Evolutionary conservation across 2,113 vertebrate genomes (phyloP).

Genomic region (Ochotona princeps): DNA sequence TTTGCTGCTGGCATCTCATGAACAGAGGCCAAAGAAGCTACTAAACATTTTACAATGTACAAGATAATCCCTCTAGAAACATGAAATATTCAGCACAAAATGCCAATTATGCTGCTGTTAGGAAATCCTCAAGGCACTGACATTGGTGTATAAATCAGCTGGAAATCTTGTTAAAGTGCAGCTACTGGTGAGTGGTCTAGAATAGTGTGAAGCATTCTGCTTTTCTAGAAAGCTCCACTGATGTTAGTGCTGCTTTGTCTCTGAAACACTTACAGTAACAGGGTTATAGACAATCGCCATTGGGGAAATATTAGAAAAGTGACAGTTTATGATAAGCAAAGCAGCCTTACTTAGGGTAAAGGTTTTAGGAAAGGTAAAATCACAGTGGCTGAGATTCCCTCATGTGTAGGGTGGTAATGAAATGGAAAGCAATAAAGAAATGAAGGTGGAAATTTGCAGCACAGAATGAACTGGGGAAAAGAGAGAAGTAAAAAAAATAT

Average conservation of each 20-base stretch:
- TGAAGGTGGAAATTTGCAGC: neutral
- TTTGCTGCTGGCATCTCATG: neutral
- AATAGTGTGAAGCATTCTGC: neutral
- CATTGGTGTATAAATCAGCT: neutral
- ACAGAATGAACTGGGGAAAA: neutral
- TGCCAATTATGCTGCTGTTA: neutral
- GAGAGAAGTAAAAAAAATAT: neutral
- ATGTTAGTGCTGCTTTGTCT: neutral
- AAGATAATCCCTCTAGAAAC: neutral
- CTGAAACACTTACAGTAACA: neutral
- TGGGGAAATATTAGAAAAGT: neutral
- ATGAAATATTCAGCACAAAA: neutral
- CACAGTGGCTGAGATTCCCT: neutral
- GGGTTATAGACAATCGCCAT: too few relatives aligned
- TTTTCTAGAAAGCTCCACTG: neutral
- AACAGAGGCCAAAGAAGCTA: neutral
- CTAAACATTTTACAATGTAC: neutral
- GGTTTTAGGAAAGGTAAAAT: neutral
- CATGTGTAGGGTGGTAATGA: neutral
- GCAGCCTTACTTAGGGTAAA: neutral
- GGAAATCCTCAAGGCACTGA: neutral
- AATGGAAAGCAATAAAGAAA: neutral
- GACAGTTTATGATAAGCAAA: neutral
- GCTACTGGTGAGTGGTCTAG: neutral
- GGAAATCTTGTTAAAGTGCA: neutral